Evolutionary conservation across 2,888 invertebrate genomes (phyloP).

Genomic region (Morpho helenor): DNA sequence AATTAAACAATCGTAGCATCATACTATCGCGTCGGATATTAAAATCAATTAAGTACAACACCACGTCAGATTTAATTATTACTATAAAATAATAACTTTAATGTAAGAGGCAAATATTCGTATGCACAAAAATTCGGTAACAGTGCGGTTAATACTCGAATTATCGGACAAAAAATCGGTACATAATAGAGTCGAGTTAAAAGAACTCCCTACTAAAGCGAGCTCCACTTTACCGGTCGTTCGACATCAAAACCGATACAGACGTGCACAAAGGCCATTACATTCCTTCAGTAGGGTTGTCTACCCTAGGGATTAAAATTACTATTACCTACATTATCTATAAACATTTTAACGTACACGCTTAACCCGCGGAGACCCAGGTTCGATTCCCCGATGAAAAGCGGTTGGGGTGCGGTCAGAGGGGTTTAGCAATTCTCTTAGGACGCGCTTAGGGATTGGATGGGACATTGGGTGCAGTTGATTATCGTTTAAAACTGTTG

Average conservation of each 20-base stretch:
- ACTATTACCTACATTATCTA: constrained; percentile 75
- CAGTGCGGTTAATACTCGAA: neutral
- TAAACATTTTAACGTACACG: constrained; percentile 76
- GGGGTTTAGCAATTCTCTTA: constrained; percentile 53
- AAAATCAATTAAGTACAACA: too few species aligned
- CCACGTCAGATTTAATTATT: too few species aligned
- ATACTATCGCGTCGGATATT: too few species aligned
- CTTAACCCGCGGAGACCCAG: constrained; percentile 75
- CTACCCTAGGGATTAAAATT: constrained; percentile 56
- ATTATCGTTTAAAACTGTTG: constrained; percentile 41
- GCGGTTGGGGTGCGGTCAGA: constrained; percentile 58
- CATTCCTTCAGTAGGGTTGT: constrained; percentile 58
- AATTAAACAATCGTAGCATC: too few species aligned
- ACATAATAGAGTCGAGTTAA: neutral
- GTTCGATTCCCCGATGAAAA: constrained; percentile 60
- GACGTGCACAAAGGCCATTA: constrained; percentile 62
- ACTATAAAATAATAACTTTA: too few species aligned
- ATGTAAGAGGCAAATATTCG: too few species aligned
- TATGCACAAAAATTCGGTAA: too few species aligned
- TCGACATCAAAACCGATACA: constrained; percentile 38
- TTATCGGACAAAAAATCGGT: constrained; percentile 1
- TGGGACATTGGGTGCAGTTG: constrained; percentile 53
- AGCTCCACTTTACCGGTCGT: constrained; percentile 16
- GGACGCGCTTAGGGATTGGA: constrained; percentile 56
- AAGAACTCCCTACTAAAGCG: constrained; percentile 10